These are phyloP conservation scores for Vollenhovia emeryi DNA, from an alignment of 1,140 invertebrate genomes.

Conservation along the genomic window DNA sequence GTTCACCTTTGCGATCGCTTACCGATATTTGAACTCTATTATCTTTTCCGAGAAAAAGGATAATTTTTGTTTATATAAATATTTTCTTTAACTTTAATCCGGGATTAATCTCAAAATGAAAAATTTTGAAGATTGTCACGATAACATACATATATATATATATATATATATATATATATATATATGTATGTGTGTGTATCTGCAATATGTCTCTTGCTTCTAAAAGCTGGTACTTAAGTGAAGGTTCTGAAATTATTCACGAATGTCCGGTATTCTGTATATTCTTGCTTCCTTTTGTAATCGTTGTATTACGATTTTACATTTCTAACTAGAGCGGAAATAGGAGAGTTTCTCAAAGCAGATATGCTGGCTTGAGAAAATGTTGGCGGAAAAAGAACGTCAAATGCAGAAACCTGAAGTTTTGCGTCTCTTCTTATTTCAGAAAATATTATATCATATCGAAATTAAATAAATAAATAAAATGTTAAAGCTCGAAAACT, in stretches of 20 bases:
- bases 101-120: conserved; percentile 19
- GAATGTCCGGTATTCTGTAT: conserved; percentile 10
- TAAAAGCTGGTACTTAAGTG: conserved; percentile 7
- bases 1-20: background rate
- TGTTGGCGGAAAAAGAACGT: conserved; percentile 11
- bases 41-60: background rate
- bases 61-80: background rate
- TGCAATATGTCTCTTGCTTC: background rate
- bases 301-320: conserved; percentile 45
- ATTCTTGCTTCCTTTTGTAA: conserved; percentile 27
- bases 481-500: background rate
- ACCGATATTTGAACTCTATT: background rate
- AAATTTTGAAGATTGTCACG: background rate
- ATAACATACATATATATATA: background rate
- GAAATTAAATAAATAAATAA: conserved; percentile 24
- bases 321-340: conserved; percentile 46
- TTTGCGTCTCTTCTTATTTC: conserved; percentile 1
- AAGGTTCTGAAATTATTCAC: conserved; percentile 29
- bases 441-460: background rate
- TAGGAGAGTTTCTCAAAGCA: conserved; percentile 38
- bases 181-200: background rate
- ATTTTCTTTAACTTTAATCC: background rate
- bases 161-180: background rate
- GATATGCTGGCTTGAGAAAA: conserved; percentile 27
- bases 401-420: conserved; percentile 32